phyloP scores from a whole-genome alignment of 2,797 vertebrate species.

The Brachyrhaphis roseni region DNA sequence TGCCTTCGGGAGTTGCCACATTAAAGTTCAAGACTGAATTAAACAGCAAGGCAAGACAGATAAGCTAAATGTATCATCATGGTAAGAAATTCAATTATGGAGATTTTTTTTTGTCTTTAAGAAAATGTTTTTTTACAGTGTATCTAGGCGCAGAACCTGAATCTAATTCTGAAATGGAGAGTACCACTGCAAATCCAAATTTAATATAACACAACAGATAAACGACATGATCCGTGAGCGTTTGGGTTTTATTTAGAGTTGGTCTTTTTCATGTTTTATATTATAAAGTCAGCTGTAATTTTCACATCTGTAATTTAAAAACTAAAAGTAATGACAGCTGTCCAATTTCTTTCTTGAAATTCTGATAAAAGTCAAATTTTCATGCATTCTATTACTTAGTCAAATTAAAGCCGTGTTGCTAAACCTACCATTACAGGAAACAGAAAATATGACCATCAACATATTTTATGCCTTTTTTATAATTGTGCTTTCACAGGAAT shows the following conservation, averaged over 20 bases:
- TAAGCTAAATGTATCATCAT: slow-evolving; percentile 2
- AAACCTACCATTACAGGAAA: neutral
- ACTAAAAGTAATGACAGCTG: neutral
- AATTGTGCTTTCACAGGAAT: neutral
- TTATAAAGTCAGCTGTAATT: neutral
- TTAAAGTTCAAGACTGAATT: slow-evolving; percentile 2
- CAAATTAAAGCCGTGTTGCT: neutral
- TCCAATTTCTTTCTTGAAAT: neutral
- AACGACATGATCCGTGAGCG: too few species aligned
- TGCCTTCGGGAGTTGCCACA: neutral
- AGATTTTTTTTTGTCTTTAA: neutral
- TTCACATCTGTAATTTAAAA: neutral
- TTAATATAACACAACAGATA: too few species aligned
- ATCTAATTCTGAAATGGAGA: neutral
- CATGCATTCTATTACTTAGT: neutral
- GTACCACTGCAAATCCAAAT: neutral
- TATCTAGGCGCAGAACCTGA: neutral
- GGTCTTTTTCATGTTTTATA: neutral
- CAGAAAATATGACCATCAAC: neutral
- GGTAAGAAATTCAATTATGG: neutral
- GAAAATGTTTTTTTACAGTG: neutral
- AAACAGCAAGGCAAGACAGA: slow-evolving; percentile 5
- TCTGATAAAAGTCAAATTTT: neutral
- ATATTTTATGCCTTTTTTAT: neutral
- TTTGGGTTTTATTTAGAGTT: too few species aligned